Evolutionary conservation across 2,888 invertebrate species (phyloP), one percentile per base, ranked within the genome.

Genomic region (Diarsia rubi): DNA sequence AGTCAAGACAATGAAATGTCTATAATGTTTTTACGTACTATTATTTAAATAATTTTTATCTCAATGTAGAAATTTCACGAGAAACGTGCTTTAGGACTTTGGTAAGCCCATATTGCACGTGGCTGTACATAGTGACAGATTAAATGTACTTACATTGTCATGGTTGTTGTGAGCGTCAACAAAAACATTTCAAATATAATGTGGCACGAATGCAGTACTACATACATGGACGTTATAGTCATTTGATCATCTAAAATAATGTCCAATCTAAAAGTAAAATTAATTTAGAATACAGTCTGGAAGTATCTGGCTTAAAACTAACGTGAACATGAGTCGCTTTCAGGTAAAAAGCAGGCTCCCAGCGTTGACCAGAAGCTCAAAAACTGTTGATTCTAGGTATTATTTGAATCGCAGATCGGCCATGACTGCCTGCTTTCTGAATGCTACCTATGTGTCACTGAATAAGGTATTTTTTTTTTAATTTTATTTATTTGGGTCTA

Each of bases 251-350:
- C n/a, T 52, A 52, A 44, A 24, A 3, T 37, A 64, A 57, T 45
- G 37, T 44, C 27, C n/a, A 59, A 82, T 64, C 16, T 67, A 59
- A 14, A 5, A 37, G 19, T 47, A 42, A 37, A 37, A 47, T 4
- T 65, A 21, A 54, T 69, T 67, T 45, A 70, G 44, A 66, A 66
- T 52, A 67, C 71, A 79, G 71, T 78, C 79, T 70, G 72, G 31
- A 78, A 78, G 54, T 42, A 64, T 5, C 42, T 19, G 21, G 54
- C 19, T 49, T 3, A 45, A 57, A 73, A 75, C 9, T 2, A 24
- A 3, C 1, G 37, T 59, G 47, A 68, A 64, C 44, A 64, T 68
- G 19, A 47, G 52, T 12, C 12, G n/a, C n/a, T 3, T 52, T 8
- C 11, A 52, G n/a, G 4, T 52, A n/a, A 3, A 12, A 52, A 52